Percentiles rank a stretch among this genome's conserved stretches.
These are phyloP conservation scores for Melinopterus prodromus DNA, from an alignment of 2,888 invertebrate species.

Conservation along the genomic window DNA sequence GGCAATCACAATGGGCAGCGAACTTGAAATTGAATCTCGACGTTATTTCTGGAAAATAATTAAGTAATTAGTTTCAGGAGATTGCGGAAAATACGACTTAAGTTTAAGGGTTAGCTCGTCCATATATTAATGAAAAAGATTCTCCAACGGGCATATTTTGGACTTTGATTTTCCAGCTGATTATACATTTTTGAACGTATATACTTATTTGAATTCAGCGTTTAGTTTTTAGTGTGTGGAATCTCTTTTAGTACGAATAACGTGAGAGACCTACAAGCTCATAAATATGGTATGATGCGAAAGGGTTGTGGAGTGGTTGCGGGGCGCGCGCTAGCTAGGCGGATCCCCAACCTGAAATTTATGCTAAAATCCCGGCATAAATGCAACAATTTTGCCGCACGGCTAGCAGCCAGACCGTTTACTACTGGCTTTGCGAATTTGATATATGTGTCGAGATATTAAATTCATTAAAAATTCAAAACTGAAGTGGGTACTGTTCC, in stretches of 20 bases:
- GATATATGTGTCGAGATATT: not conserved
- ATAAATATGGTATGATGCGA: not conserved
- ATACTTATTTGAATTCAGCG: no score
- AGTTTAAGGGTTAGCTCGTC: no score
- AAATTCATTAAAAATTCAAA: conserved; percentile 4
- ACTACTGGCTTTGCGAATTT: not conserved
- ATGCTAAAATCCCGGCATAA: conserved; percentile 4
- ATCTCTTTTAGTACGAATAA: not conserved
- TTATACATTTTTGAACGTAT: no score
- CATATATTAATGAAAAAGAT: no score
- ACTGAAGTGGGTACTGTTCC: not conserved
- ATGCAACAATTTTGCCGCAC: not conserved
- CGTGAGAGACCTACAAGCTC: not conserved
- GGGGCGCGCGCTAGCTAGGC: not conserved
- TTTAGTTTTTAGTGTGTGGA: not conserved
- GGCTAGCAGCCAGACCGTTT: not conserved
- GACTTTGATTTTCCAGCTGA: no score
- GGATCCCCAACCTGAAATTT: not conserved
- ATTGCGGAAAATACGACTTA: no score
- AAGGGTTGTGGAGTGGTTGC: not conserved
- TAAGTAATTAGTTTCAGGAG: no score
- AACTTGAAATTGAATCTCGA: no score
- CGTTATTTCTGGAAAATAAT: no score
- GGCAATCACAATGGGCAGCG: no score
- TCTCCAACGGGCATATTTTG: no score